Conservation (phyloP, 2,113 vertebrate genomes). For the Plestiodon gilberti region DNA sequence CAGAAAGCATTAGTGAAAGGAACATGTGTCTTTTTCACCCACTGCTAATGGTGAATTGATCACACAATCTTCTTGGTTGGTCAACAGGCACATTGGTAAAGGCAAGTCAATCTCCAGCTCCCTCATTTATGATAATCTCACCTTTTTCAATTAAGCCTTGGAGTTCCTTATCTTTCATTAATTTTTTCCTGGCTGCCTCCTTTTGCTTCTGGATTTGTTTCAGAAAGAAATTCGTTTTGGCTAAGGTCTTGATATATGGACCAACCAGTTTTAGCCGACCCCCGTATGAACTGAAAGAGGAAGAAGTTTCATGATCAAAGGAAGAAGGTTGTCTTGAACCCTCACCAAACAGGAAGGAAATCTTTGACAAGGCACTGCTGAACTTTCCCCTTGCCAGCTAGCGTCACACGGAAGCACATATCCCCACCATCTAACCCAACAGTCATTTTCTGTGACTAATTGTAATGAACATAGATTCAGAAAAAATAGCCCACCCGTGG, state of each 20-base stretch:
- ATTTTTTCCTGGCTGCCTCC: neutral
- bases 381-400: too few relatives aligned
- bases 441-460: too few relatives aligned
- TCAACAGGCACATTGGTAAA: neutral
- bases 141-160: neutral
- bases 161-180: neutral
- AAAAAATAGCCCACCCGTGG: too few relatives aligned
- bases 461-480: too few relatives aligned
- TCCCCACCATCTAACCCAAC: too few relatives aligned
- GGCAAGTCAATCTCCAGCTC: neutral
- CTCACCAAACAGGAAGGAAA: neutral
- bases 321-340: neutral
- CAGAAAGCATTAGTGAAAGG: neutral
- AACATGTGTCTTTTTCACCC: neutral
- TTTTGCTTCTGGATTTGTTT: neutral
- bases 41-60: neutral
- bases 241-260: neutral
- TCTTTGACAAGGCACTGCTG: neutral
- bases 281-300: neutral
- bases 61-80: neutral
- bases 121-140: neutral
- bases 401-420: neutral
- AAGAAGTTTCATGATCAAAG: neutral
- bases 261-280: neutral
- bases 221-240: neutral